Base-by-base conservation (phyloP, 1,140 invertebrate genomes). In the Drosophila biarmipes region DNA sequence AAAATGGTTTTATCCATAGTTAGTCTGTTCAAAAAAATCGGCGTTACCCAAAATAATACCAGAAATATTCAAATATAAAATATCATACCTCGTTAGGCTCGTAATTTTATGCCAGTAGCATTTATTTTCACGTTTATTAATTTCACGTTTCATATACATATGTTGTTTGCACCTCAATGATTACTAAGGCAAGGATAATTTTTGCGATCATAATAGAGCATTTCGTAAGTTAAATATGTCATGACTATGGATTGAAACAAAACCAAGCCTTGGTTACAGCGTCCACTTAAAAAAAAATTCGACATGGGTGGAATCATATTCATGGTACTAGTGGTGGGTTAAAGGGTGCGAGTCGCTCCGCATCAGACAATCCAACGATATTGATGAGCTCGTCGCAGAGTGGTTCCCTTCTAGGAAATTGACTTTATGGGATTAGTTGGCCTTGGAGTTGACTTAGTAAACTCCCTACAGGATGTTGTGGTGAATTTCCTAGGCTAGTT, bases 341-440 rank as follows among this genome's bases (percentile, higher is more conserved):
- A 2, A 14, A 2, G 1, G 4, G n/a, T 17, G 6, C 10, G 38
- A n/a, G 15, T 6, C 0, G 11, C 7, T 6, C 19, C 7, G 24
- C 15, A 43, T 4, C 40, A 43, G 5, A 17, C 40, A 43, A 12
- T 6, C 0, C 15, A 11, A 64, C 1, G 11, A 1, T 0, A 0
- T 2, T 0, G 21, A 45, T 5, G 5, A 68, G 61, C 0, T 68
- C 31, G 31, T n/a, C 0, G 38, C 59, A 68, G 0, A 68, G 31
- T 1, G 0, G 0, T 0, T 66, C 38, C 38, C 21, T n/a, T 14
- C 0, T n/a, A n/a, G n/a, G n/a, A 11, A 3, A 10, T 15, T 29
- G n/a, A 6, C 17, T 10, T 15, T 0, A 12, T 49, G 2, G 34
- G 27, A 12, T 37, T 5, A 6, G 48, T 35, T 4, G 34, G 4